Base-by-base conservation (phyloP, 2,888 invertebrate genomes). In the Patella ulyssiponensis region DNA sequence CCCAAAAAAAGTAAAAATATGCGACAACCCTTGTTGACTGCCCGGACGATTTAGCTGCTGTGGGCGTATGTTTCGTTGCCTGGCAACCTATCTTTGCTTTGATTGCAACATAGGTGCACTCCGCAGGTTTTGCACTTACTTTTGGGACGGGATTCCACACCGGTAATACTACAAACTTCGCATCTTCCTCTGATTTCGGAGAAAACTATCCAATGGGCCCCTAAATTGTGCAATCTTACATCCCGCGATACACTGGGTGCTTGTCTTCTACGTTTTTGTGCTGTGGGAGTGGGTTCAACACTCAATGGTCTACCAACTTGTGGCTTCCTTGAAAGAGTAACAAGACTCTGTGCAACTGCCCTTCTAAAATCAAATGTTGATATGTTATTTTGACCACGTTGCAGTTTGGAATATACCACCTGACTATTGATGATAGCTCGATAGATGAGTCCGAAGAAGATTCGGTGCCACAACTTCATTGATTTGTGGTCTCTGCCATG, bases 261-360 rank as follows among this genome's bases (percentile, higher is more conserved):
- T 20, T 23, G 20, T 64, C 64, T 64, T 11, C 12, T n/a, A 64
- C 64, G 64, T 64, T 64, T 64, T 64, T 20, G 64, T 15, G 17
- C 20, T 20, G n/a, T 64, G 23, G 64, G 44, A 44, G 7, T 44
- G 33, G 33, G 33, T 33, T 33, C 44, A 44, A 44, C 44, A 44
- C 44, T 44, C 44, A 44, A 44, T 44, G 44, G 44, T 44, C 44
- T 44, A 44, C 44, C 64, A 20, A 64, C 64, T 23, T 64, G 64
- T 64, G 64, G 64, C n/a, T 64, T n/a, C 64, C 64, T 64, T 64
- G 64, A n/a, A n/a, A 64, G n/a, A n/a, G 20, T 23, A 11, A 64
- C 23, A 23, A 64, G 20, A n/a, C 23, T n/a, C 56, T n/a, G 56
- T 17, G 56, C 56, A 17, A 58, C 58, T 20, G n/a, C 58, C 58